A percentile compares a stretch with the other conserved stretches of the same genome.
These are phyloP conservation scores for Etia nguti DNA, from an alignment of 2,113 vertebrate genomes.

Conservation along the genomic window DNA sequence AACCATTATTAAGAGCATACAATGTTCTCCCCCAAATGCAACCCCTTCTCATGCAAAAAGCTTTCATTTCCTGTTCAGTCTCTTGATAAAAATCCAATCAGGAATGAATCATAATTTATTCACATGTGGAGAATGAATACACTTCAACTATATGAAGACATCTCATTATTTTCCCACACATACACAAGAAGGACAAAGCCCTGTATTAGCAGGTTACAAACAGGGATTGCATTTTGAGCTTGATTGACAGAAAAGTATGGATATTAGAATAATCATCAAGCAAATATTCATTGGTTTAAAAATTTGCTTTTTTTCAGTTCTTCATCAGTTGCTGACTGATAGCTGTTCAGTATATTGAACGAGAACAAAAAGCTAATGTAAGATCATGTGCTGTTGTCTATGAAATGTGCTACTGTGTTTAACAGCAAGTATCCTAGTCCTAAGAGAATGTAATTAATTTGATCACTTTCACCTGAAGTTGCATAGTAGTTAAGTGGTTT, in stretches of 20 bases:
- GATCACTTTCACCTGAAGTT: neutral
- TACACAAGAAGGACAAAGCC: slow-evolving; percentile 10
- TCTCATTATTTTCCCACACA: slow-evolving; percentile 39
- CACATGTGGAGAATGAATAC: slow-evolving; percentile 24
- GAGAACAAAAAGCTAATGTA: neutral
- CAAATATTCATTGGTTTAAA: neutral
- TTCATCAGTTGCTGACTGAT: neutral
- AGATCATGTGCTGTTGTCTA: neutral
- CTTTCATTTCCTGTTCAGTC: slow-evolving; percentile 58
- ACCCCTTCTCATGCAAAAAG: slow-evolving; percentile 1
- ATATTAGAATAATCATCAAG: neutral
- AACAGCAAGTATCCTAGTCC: neutral
- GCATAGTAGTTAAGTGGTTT: neutral
- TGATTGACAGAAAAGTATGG: slow-evolving; percentile 17
- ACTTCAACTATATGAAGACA: slow-evolving; percentile 49
- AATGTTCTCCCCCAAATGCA: slow-evolving; percentile 31
- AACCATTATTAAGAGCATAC: slow-evolving; percentile 39
- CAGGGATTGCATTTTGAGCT: neutral
- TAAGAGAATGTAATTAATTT: neutral
- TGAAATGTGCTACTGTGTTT: neutral
- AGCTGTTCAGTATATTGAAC: neutral
- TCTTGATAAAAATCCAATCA: slow-evolving; percentile 60
- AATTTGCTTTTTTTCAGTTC: neutral
- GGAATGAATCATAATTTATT: slow-evolving; percentile 51
- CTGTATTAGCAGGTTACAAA: neutral